A percentile compares a stretch with the other conserved stretches of the same genome.
Evolutionary conservation across 2,113 vertebrate species (phyloP).

Genomic region (Clinocottus analis): DNA sequence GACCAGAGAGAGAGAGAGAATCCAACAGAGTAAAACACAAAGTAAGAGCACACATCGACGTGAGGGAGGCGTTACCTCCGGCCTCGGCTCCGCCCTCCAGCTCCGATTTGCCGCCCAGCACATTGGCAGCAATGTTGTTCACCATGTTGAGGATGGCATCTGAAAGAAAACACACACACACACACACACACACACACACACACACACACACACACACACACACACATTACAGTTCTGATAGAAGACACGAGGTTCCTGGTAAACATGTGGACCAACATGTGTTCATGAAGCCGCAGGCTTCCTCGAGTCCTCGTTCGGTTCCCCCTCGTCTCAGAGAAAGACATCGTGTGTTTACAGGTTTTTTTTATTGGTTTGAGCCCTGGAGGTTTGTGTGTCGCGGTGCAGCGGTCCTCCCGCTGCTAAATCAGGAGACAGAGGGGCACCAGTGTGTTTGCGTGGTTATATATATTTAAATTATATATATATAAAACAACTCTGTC

Average conservation of each 20-base stretch:
- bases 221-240: no score
- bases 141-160: constrained; percentile 99
- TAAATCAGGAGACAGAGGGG: constrained; percentile 36
- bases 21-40: no score
- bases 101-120: constrained; percentile 92
- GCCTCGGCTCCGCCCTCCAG: constrained; percentile 81
- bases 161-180: constrained; percentile 70
- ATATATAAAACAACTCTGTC: no score
- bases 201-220: no score
- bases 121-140: constrained; percentile 99
- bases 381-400: not conserved
- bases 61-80: constrained; percentile 85
- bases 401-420: not conserved
- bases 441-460: constrained; percentile 30
- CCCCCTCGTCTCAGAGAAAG: not conserved
- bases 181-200: not conserved
- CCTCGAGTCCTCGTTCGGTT: not conserved
- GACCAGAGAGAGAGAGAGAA: no score
- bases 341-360: not conserved
- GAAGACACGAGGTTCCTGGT: no score
- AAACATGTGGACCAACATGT: no score
- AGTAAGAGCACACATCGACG: no score
- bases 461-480: no score
- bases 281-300: no score
- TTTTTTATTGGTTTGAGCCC: not conserved